These are phyloP conservation scores for Paedocypris micromegethes DNA, from an alignment of 2,797 vertebrate species.

Conservation along the genomic window DNA sequence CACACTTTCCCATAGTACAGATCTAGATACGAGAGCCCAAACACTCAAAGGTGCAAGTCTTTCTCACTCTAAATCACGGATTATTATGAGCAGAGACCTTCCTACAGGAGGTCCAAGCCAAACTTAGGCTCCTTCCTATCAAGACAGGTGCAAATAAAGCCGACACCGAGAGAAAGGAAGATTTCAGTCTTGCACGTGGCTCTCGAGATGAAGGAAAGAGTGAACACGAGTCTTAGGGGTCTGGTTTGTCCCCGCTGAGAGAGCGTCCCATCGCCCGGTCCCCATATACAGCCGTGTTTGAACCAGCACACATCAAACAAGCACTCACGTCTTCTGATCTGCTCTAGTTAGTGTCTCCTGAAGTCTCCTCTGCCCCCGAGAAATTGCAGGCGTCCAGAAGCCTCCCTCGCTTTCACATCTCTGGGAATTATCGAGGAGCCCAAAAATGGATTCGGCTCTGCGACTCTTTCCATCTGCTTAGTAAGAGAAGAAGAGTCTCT, in stretches of 20 bases:
- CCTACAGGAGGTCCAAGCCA: no score
- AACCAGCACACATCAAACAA: slow-evolving; percentile 35
- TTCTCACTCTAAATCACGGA: no score
- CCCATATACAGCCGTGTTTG: slow-evolving; percentile 28
- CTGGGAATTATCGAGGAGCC: slow-evolving; percentile 17
- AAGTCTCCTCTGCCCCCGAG: slow-evolving; percentile 5
- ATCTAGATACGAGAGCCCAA: no score
- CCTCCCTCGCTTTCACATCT: slow-evolving; percentile 4
- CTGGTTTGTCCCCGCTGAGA: slow-evolving; percentile 17
- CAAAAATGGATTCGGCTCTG: slow-evolving; percentile 19
- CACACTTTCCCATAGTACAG: no score
- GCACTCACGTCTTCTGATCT: slow-evolving; percentile 36
- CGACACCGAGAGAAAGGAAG: slow-evolving; percentile 13
- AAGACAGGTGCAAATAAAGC: not conserved
- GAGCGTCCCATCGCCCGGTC: slow-evolving; percentile 2
- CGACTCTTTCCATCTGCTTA: no score
- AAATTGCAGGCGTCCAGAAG: slow-evolving; percentile 23
- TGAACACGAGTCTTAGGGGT: slow-evolving; percentile 21
- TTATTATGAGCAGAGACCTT: no score
- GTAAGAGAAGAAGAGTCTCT: slow-evolving; percentile 10
- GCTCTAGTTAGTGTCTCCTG: slow-evolving; percentile 30
- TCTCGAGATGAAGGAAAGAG: slow-evolving; percentile 7
- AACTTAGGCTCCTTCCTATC: no score
- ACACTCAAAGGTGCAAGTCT: no score
- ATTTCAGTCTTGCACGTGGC: slow-evolving; percentile 21